phyloP scores from a whole-genome alignment of 2,113 vertebrate genomes.

The Coreoperca whiteheadi region DNA sequence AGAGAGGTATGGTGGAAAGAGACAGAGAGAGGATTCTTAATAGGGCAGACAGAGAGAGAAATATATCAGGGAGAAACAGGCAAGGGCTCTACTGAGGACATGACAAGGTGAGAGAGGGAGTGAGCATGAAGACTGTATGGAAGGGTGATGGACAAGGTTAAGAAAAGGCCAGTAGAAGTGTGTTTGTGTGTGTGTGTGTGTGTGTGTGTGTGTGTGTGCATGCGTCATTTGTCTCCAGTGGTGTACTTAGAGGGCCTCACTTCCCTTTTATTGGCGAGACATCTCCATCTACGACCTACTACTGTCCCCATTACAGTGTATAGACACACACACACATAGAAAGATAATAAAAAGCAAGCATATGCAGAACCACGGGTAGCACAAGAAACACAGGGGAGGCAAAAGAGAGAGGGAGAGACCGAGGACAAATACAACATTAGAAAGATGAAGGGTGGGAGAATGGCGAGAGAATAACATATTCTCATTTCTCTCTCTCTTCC shows the following conservation, averaged over 20 bases:
- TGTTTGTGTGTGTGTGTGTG: not conserved
- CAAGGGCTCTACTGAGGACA: slow-evolving; percentile 26
- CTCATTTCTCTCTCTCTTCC: not conserved
- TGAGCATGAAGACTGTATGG: slow-evolving; percentile 12
- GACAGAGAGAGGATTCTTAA: slow-evolving; percentile 30
- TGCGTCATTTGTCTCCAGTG: slow-evolving; percentile 46
- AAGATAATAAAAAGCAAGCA: slow-evolving; percentile 31
- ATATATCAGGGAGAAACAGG: slow-evolving; percentile 50
- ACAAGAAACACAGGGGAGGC: slow-evolving; percentile 12
- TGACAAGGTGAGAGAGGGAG: slow-evolving; percentile 12
- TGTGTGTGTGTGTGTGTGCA: not conserved
- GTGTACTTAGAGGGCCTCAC: slow-evolving; percentile 39
- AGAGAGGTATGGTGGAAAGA: not conserved
- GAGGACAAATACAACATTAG: slow-evolving; percentile 34
- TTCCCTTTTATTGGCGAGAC: slow-evolving; percentile 44
- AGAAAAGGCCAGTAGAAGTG: slow-evolving; percentile 39
- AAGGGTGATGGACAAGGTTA: slow-evolving; percentile 51
- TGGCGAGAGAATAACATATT: slow-evolving; percentile 8
- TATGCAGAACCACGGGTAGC: slow-evolving; percentile 15
- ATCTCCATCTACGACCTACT: slow-evolving; percentile 41
- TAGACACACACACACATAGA: not conserved
- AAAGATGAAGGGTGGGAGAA: slow-evolving; percentile 25
- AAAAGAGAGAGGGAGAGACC: not conserved
- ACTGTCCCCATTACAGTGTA: slow-evolving; percentile 34
- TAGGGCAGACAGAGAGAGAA: slow-evolving; percentile 32